Conservation (phyloP, 64 coral and sea anemone genomes). For the Stichodactyla helianthus region DNA sequence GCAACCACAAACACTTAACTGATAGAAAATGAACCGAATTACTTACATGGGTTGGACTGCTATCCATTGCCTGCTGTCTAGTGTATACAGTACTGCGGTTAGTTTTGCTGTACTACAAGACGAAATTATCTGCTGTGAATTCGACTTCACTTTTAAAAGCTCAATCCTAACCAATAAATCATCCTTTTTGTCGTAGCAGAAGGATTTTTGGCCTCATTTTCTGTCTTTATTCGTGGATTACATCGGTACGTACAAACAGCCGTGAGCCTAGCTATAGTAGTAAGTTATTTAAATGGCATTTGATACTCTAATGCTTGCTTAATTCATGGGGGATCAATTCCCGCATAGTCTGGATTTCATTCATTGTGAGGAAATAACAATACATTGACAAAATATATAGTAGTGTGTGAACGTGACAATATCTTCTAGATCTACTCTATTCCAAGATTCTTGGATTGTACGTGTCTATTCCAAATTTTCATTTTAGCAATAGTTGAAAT, state of each 20-base stretch:
- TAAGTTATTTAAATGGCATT: neutral
- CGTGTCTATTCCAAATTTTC: no score
- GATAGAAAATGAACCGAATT: neutral
- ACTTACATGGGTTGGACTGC: neutral
- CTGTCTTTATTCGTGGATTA: neutral
- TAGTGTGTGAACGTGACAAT: no score
- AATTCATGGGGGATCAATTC: neutral
- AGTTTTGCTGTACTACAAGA: no score
- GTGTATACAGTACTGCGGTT: no score
- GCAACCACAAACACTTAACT: neutral
- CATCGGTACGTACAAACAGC: neutral
- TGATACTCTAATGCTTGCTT: neutral
- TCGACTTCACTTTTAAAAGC: neutral
- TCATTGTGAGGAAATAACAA: neutral
- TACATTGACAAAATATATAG: neutral
- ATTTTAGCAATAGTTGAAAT: no score
- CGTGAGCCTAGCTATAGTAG: neutral
- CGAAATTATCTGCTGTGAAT: no score
- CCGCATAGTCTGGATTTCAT: neutral
- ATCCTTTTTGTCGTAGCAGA: neutral
- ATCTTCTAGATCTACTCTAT: no score
- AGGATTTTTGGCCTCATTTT: neutral
- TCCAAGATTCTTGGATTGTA: no score
- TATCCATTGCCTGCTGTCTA: neutral
- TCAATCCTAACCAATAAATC: neutral